These are phyloP conservation scores for Cotesia chilonis DNA, from an alignment of 1,140 invertebrate species.

Conservation along the genomic window DNA sequence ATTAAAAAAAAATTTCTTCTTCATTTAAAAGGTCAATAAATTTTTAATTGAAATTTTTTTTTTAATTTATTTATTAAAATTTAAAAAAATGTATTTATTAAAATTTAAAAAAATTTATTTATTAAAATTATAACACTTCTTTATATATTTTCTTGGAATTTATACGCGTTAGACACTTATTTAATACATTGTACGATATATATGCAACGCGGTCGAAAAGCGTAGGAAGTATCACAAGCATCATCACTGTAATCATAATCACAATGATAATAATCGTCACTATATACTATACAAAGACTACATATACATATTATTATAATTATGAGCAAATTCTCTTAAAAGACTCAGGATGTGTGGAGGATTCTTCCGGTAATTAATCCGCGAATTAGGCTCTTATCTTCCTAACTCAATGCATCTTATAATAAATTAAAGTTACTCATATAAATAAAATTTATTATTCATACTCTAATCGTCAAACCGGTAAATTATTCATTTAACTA, in stretches of 20 bases:
- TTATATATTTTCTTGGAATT: not conserved
- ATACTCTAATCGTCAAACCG: not conserved
- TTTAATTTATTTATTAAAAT: not conserved
- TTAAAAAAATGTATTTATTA: not conserved
- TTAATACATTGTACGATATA: constrained; percentile 18
- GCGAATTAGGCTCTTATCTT: constrained; percentile 10
- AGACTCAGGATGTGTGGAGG: constrained; percentile 41
- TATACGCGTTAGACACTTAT: constrained; percentile 13
- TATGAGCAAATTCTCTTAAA: constrained; percentile 25
- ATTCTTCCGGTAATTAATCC: constrained; percentile 43
- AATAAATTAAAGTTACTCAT: not conserved
- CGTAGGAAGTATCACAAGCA: constrained; percentile 38
- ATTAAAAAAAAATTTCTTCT: not conserved
- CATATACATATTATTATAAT: constrained; percentile 44
- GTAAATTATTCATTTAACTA: not conserved
- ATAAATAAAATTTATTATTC: constrained; percentile 1
- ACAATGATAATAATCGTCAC: not conserved
- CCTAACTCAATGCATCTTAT: too few species aligned
- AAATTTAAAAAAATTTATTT: not conserved
- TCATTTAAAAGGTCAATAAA: not conserved
- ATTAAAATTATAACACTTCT: not conserved
- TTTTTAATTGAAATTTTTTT: not conserved
- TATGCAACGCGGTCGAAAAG: constrained; percentile 49
- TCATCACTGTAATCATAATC: not conserved
- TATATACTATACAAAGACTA: not conserved